Evolutionary conservation across 2,888 invertebrate species (phyloP).

Genomic region (Stegana nigrithorax): DNA sequence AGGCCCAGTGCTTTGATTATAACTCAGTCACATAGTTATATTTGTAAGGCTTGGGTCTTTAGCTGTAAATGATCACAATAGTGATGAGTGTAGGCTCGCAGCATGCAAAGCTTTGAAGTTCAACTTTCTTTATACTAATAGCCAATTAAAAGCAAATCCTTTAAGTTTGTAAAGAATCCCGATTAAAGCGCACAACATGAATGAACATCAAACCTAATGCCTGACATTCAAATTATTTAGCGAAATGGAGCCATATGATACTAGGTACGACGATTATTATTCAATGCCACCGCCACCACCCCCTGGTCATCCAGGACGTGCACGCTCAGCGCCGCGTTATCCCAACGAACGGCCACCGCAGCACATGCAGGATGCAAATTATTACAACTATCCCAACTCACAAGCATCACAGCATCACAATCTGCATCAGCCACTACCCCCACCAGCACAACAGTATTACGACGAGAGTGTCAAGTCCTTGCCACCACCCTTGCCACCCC

Average conservation of each 20-base stretch:
- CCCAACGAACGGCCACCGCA: conserved; percentile 49
- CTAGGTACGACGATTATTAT: conserved; percentile 63
- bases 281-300: conserved; percentile 57
- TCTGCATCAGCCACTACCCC: conserved; percentile 28
- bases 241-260: conserved; percentile 68
- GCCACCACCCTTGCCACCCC: conserved; percentile 56
- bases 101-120: too few species aligned
- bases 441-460: conserved; percentile 54
- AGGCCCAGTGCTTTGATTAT: too few species aligned
- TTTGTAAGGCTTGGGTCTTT: too few species aligned
- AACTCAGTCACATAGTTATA: too few species aligned
- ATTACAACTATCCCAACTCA: conserved; percentile 47
- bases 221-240: conserved; percentile 50
- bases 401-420: conserved; percentile 21
- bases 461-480: conserved; percentile 49
- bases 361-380: conserved; percentile 53
- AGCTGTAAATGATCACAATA: too few species aligned
- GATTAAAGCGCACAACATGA: too few species aligned
- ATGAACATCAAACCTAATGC: too few species aligned
- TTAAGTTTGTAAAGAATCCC: too few species aligned
- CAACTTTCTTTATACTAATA: too few species aligned
- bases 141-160: too few species aligned
- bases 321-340: conserved; percentile 54
- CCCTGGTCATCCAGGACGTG: conserved; percentile 43
- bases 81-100: too few species aligned